Base-by-base conservation (phyloP, 1,140 invertebrate genomes). In the Wiebesia pumilae region DNA sequence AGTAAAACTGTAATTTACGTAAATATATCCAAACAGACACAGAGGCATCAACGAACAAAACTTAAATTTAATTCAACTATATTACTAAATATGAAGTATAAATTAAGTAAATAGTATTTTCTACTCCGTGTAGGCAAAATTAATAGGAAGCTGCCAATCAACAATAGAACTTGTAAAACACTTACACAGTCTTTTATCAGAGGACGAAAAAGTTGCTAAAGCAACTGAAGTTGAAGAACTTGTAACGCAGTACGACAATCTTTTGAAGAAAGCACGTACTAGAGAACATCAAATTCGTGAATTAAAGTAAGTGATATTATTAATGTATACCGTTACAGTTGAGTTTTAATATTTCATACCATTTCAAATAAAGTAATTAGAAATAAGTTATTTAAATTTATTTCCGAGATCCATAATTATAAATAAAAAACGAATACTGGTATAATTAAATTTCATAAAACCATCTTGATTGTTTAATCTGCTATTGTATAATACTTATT, bases 81-180 rank as follows among this genome's bases (percentile, higher is more conserved):
- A 58, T 19, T 58, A 21, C 54, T 58, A 21, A 6, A 14, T 19
- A 58, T 19, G 3, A 21, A 58, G 7, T 62, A 62, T 62, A 10
- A 62, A 62, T 62, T 69, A 33, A 69, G 1, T 14, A 69, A 33
- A n/a, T n/a, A 69, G 19, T 43, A 43, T 38, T 77, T 40, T 75
- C 3, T 62, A n/a, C 77, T 73, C 2, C 9, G 86, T 88, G 35
- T 88, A 95, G 95, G 95, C 95, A 47, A 96, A 96, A 92, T 91
- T 95, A 85, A 94, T 96, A 38, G 95, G 95, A 85, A 95, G 95
- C 80, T 97, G 96, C 90, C 95, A 97, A 89, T 96, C 96, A 1
- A 95, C 95, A 24, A 94, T 97, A 65, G 97, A 98, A 92, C 91
- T 97, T 30, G 95, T 97, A 0, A 96, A 96, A 90, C 96, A 98